Percentiles rank a stretch among this genome's conserved stretches.
phyloP scores from a whole-genome alignment of 2,888 invertebrate species.

The Pilophorus perplexus region DNA sequence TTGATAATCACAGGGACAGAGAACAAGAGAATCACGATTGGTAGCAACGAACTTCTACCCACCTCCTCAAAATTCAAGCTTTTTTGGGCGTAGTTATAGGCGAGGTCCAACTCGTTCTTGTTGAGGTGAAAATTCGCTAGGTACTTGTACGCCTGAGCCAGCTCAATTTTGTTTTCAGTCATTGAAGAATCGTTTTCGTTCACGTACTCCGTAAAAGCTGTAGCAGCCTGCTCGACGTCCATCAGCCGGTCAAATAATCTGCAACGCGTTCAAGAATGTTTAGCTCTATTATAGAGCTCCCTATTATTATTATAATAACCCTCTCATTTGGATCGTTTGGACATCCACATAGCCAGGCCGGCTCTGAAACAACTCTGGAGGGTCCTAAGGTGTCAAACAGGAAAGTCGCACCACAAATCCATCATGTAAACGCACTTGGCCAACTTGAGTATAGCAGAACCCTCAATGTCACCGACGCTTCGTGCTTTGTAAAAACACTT shows the following conservation, averaged over 20 bases:
- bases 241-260: conserved; percentile 84
- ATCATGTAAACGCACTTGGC: conserved; percentile 75
- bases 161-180: conserved; percentile 68
- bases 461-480: conserved; percentile 94
- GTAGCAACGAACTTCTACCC: too few species aligned
- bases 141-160: conserved; percentile 83
- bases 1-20: too few species aligned
- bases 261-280: conserved; percentile 45
- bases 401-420: too few species aligned
- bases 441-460: conserved; percentile 87
- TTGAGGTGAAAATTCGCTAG: conserved; percentile 87
- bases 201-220: conserved; percentile 87
- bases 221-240: conserved; percentile 85
- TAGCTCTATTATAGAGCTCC: too few species aligned
- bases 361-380: too few species aligned
- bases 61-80: conserved; percentile 90
- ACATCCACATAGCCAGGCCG: too few species aligned
- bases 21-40: too few species aligned
- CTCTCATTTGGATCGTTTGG: too few species aligned
- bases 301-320: too few species aligned
- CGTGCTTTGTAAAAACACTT: conserved; percentile 97
- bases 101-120: conserved; percentile 78
- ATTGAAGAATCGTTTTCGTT: conserved; percentile 63
- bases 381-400: too few species aligned
- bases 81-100: conserved; percentile 89